These are phyloP conservation scores for Neoscelio sp. DNA, from an alignment of 2,888 invertebrate species.

Conservation along the genomic window DNA sequence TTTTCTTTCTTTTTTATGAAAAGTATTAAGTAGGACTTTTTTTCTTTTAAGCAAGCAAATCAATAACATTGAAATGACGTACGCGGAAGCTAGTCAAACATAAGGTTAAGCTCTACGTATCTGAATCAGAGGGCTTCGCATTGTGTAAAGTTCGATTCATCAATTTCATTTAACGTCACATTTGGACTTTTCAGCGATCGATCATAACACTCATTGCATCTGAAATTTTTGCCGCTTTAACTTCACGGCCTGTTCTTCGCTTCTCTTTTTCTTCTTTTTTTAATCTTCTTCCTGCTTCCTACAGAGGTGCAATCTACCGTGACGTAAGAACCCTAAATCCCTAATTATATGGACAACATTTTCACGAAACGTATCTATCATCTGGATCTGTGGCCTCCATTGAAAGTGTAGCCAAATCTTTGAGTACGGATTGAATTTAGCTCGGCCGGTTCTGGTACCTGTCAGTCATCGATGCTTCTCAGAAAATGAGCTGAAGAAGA, in stretches of 20 bases:
- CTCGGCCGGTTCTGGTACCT: slow-evolving; percentile 27
- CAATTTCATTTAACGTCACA: slow-evolving; percentile 59
- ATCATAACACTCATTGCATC: slow-evolving; percentile 51
- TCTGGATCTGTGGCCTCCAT: slow-evolving; percentile 67
- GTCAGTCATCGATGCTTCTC: slow-evolving; percentile 48
- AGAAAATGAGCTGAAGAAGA: slow-evolving; percentile 12
- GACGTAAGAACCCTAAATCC: slow-evolving; percentile 65
- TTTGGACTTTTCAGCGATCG: slow-evolving; percentile 58
- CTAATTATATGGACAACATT: slow-evolving; percentile 68
- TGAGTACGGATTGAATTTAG: slow-evolving; percentile 48
- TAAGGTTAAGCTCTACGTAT: slow-evolving; percentile 7
- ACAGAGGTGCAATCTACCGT: slow-evolving; percentile 59
- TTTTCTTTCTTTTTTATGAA: slow-evolving; percentile 16
- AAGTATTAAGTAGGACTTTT: slow-evolving; percentile 24
- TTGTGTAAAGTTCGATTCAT: slow-evolving; percentile 58
- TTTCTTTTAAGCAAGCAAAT: slow-evolving; percentile 53
- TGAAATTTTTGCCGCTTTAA: slow-evolving; percentile 21
- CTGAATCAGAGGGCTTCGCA: slow-evolving; percentile 29
- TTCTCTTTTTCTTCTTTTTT: slow-evolving; percentile 4
- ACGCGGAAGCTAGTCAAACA: slow-evolving; percentile 57
- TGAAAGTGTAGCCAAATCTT: slow-evolving; percentile 43
- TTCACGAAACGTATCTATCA: slow-evolving; percentile 71
- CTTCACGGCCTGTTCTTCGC: neutral
- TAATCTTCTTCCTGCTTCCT: slow-evolving; percentile 39
- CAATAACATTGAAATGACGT: slow-evolving; percentile 59